Percentiles rank a stretch among this genome's conserved stretches.
phyloP scores from a whole-genome alignment of 2,888 invertebrate genomes.

The Pinctada fucata region DNA sequence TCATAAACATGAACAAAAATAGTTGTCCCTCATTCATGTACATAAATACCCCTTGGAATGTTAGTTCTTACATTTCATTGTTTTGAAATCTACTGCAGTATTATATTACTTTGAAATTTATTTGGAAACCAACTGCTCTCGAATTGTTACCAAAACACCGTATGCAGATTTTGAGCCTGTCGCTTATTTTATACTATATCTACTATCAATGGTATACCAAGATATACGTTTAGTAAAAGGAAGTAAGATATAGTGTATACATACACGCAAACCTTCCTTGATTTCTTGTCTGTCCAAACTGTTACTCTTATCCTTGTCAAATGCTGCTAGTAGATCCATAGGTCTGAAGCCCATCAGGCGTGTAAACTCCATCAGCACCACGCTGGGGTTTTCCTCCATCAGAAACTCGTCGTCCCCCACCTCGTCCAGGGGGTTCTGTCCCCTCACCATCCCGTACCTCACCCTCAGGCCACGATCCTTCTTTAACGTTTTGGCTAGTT shows the following conservation, averaged over 20 bases:
- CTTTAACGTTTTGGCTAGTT: constrained; percentile 50
- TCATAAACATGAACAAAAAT: no score
- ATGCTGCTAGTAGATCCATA: constrained; percentile 63
- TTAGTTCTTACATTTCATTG: no score
- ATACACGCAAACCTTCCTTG: constrained; percentile 61
- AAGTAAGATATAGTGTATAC: not conserved
- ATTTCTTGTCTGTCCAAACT: constrained; percentile 65
- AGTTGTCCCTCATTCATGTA: no score
- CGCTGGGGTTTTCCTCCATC: constrained; percentile 63
- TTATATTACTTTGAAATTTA: no score
- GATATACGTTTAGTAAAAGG: no score
- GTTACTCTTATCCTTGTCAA: constrained; percentile 69
- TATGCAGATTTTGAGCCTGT: no score
- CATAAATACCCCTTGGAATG: no score
- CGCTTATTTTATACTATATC: no score
- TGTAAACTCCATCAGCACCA: constrained; percentile 65
- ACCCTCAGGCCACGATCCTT: constrained; percentile 50
- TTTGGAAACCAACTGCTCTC: no score
- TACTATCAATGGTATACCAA: no score
- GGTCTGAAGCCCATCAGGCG: constrained; percentile 61
- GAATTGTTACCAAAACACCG: no score
- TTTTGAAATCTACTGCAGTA: no score
- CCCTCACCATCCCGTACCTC: constrained; percentile 59
- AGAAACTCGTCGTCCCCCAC: constrained; percentile 59
- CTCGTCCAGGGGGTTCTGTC: constrained; percentile 52